Evolutionary conservation across 2,888 invertebrate species (phyloP).

Genomic region (Acrobasis repandana): DNA sequence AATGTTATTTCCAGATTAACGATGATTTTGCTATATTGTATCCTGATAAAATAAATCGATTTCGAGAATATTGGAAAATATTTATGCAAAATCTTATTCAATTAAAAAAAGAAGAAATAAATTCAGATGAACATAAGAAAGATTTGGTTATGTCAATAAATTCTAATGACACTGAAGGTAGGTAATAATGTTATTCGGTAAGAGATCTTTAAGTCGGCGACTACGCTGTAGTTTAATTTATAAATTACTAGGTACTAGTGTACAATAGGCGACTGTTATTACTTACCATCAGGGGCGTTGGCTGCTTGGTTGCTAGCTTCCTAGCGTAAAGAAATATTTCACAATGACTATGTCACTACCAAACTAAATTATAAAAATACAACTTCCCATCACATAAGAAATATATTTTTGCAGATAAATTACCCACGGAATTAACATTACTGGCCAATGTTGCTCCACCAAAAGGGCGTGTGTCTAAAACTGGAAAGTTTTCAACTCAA

Average conservation of each 20-base stretch:
- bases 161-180: neutral
- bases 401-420: neutral
- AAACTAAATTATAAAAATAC: no score
- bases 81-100: neutral
- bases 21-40: neutral
- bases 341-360: no score
- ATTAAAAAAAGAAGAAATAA: slow-evolving; percentile 1
- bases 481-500: neutral
- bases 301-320: no score
- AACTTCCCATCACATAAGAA: neutral
- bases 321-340: no score
- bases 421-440: neutral
- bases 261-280: no score
- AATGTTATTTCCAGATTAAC: neutral
- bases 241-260: no score
- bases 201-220: no score
- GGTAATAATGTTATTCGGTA: neutral
- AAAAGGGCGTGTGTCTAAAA: neutral
- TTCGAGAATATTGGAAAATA: neutral
- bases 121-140: neutral
- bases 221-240: no score
- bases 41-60: neutral
- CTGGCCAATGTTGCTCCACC: neutral
- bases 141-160: neutral
- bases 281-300: no score